Percentiles rank a stretch among this genome's conserved stretches.
phyloP scores from a whole-genome alignment of 2,113 vertebrate species.

The Marmota flaviventris region DNA sequence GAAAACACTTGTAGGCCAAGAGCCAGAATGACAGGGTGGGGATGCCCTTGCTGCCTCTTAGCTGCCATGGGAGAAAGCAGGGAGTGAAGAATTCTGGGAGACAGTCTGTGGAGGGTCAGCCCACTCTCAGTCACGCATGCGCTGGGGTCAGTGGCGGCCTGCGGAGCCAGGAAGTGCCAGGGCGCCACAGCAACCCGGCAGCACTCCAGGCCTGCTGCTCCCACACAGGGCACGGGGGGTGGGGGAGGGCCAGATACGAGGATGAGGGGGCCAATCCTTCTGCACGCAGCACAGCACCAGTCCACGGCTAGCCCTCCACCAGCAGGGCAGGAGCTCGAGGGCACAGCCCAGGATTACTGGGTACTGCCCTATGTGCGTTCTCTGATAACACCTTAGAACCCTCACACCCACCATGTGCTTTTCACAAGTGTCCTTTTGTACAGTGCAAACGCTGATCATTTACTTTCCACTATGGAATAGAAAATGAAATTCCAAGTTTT shows the following conservation, averaged over 20 bases:
- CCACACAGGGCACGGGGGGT: neutral
- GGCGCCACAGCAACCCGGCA: neutral
- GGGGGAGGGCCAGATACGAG: neutral
- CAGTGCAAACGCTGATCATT: neutral
- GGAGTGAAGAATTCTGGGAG: too few relatives aligned
- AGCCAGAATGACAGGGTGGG: too few relatives aligned
- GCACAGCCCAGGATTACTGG: neutral
- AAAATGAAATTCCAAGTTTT: neutral
- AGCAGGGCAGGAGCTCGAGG: neutral
- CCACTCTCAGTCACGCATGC: neutral
- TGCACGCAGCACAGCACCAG: neutral
- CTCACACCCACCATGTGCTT: neutral
- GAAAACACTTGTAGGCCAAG: rapidly evolving
- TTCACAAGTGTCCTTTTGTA: neutral
- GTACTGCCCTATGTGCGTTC: neutral
- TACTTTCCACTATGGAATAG: neutral
- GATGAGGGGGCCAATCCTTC: too few relatives aligned
- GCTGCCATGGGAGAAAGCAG: neutral
- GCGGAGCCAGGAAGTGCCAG: neutral
- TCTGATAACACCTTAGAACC: neutral
- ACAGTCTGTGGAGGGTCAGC: neutral
- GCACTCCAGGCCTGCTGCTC: too few relatives aligned
- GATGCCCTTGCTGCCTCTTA: too few relatives aligned
- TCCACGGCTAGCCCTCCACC: neutral
- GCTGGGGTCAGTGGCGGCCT: neutral